These are phyloP conservation scores for Girardinichthys multiradiatus DNA, from an alignment of 2,113 vertebrate genomes.

Conservation along the genomic window DNA sequence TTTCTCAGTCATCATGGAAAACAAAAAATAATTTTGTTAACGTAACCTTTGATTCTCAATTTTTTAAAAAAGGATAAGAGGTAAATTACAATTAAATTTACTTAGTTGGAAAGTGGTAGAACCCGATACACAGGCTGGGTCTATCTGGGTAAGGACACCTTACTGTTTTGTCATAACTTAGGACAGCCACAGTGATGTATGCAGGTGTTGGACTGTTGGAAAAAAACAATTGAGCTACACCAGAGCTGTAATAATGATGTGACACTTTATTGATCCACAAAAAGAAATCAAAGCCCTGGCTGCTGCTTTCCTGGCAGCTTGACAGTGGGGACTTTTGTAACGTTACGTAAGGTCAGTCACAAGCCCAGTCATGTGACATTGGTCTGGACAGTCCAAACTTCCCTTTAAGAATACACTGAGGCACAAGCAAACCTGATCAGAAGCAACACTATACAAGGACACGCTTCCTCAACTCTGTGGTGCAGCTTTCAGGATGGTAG, in stretches of 20 bases:
- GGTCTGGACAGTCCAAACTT: constrained; percentile 55
- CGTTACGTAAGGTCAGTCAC: constrained; percentile 58
- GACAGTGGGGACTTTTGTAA: constrained; percentile 25
- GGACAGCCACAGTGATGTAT: neutral
- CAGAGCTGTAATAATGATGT: constrained; percentile 19
- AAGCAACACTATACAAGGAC: constrained; percentile 64
- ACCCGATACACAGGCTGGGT: neutral
- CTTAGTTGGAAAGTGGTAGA: too few relatives aligned
- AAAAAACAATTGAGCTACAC: neutral
- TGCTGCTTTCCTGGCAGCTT: constrained; percentile 33
- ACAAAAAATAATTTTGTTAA: too few relatives aligned
- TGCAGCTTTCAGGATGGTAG: constrained; percentile 11
- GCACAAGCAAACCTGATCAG: neutral
- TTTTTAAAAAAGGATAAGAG: too few relatives aligned
- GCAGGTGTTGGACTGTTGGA: neutral
- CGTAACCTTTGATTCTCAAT: too few relatives aligned
- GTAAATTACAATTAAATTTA: too few relatives aligned
- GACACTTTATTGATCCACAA: constrained; percentile 39
- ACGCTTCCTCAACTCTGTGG: constrained; percentile 27
- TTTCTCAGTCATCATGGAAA: too few relatives aligned
- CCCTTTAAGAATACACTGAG: constrained; percentile 25
- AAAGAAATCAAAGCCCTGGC: constrained; percentile 49
- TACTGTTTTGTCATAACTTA: neutral
- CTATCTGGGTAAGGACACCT: neutral
- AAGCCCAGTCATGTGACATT: constrained; percentile 53